Percentiles rank a stretch among this genome's conserved stretches.
These are phyloP conservation scores for Babyrousa celebensis DNA, from an alignment of 2,797 vertebrate genomes.

Conservation along the genomic window DNA sequence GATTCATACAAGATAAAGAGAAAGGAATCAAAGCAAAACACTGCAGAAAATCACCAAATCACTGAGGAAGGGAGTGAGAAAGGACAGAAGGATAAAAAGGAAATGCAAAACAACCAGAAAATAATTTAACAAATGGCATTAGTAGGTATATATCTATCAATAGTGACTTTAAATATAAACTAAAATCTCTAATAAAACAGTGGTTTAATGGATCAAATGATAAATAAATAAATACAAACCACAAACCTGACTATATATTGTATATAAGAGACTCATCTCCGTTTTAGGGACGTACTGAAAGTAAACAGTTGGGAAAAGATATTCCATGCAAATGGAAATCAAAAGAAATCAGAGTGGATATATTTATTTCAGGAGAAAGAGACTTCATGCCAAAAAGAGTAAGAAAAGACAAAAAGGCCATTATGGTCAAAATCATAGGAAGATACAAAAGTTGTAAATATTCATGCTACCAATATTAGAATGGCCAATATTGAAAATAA, in stretches of 20 bases:
- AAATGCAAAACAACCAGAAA: background rate
- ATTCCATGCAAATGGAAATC: background rate
- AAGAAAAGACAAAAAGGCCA: background rate
- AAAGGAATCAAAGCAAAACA: background rate
- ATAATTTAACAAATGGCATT: background rate
- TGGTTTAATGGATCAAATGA: background rate
- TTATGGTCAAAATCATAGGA: background rate
- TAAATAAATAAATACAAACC: no score
- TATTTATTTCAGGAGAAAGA: background rate
- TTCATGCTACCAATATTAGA: background rate
- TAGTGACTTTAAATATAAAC: background rate
- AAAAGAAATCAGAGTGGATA: background rate
- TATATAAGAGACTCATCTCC: background rate
- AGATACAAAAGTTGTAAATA: background rate
- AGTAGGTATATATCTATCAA: background rate
- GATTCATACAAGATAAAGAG: background rate
- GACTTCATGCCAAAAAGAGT: background rate
- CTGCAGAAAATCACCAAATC: background rate
- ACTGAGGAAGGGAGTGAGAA: background rate
- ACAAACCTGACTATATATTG: background rate
- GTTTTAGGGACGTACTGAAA: background rate
- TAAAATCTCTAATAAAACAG: background rate
- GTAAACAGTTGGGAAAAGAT: background rate
- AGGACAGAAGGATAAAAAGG: background rate
- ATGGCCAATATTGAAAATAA: conserved; percentile 11